Evolutionary conservation across 2,797 vertebrate genomes (phyloP), one percentile per base, ranked within the genome.

Genomic region (Phrynocephalus forsythii): DNA sequence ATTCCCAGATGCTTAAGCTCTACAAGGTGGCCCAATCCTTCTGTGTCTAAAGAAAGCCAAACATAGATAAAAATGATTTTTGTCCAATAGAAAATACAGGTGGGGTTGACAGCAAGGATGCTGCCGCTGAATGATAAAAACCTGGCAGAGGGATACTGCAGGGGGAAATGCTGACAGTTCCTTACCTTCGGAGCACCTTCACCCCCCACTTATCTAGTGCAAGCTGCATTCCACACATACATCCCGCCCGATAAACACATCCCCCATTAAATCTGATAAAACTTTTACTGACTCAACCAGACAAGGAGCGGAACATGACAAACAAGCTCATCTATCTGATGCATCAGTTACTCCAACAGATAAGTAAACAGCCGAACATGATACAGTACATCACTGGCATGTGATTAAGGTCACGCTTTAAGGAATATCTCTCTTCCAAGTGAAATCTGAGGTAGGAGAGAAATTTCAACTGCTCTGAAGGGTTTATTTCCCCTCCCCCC

Each of bases 241-340:
- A 88, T 93, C 91, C 83, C 87, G 91, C 90, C 92, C 93, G 94
- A 95, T 95, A 95, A 95, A 95, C 86, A 93, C 91, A 90, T 90
- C 91, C 83, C 89, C 79, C 44, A 85, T 88, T 94, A 92, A 94
- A 95, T 95, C 94, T 94, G 95, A 95, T 95, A 94, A 95, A 94
- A 94, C 87, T 89, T 94, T 92, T 85, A 91, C 90, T 94, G 93
- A 94, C 92, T 94, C 93, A 94, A 94, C 87, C 20, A 94, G 92
- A 93, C 94, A 93, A 93, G 91, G 90, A 94, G 86, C 67, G 92
- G 93, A 92, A 92, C 88, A 87, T 94, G 93, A 94, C 94, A 94
- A 95, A 94, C 91, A 94, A 92, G 86, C 77, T 91, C 6, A 26
- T 91, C n/a, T 92, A 94, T 95, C 93, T 92, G 90, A 94, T 93